These are phyloP conservation scores for Mirza zaza DNA, from an alignment of 2,113 vertebrate species.

Conservation along the genomic window DNA sequence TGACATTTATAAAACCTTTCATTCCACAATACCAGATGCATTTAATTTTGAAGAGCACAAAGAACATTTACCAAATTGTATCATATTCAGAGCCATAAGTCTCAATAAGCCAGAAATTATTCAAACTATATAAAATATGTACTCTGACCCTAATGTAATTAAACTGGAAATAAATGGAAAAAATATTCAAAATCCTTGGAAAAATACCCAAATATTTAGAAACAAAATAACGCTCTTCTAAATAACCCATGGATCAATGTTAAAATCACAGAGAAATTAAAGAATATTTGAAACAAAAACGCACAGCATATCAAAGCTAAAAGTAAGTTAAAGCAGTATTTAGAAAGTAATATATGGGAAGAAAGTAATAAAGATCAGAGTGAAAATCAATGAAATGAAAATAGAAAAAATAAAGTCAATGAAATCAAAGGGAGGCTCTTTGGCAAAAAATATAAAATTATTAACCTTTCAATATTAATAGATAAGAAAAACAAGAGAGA, in stretches of 20 bases:
- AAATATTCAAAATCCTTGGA: background rate
- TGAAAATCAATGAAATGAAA: background rate
- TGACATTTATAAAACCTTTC: background rate
- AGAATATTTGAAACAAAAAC: background rate
- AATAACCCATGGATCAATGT: background rate
- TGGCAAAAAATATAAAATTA: background rate
- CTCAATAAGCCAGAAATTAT: background rate
- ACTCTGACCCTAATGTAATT: background rate
- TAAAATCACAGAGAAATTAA: background rate
- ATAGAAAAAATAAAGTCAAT: background rate
- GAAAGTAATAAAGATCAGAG: background rate
- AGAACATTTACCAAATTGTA: background rate
- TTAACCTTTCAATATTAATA: background rate
- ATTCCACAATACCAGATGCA: background rate
- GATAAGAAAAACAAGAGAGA: background rate
- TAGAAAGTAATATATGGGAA: background rate
- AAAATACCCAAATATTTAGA: background rate
- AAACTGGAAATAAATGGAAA: background rate
- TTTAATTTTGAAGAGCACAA: background rate
- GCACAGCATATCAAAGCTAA: background rate
- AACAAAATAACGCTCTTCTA: background rate
- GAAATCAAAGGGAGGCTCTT: background rate
- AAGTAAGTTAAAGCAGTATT: background rate
- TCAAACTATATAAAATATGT: background rate
- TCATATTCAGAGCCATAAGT: background rate